Base-by-base conservation (phyloP, 2,113 vertebrate species). In the Psilopsiagon aurifrons region DNA sequence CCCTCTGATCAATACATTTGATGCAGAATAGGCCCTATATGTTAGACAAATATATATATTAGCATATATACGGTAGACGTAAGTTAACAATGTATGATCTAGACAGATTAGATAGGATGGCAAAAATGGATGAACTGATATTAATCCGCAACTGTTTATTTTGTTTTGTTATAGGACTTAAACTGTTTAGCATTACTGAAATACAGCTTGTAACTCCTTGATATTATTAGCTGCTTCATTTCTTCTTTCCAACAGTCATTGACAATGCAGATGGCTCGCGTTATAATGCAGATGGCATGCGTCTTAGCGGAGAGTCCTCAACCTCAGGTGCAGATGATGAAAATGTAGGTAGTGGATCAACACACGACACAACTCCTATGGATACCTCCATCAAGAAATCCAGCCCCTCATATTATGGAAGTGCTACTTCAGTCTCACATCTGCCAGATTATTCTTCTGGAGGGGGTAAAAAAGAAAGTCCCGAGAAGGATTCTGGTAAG, bases 261-360 rank as follows among this genome's bases (percentile, higher is more conserved):
- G 97, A 97, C 52, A 98, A 98, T 20, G 95, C 96, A 0, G 98
- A 98, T 7, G 98, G 98, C 35, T 98, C 98, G n/a, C 96, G 63
- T 3, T 98, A 93, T 13, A 86, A 44, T 18, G 37, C 90, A 24
- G 96, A 77, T 17, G 96, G 97, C 13, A 97, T 90, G 0, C 97
- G 85, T 10, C 97, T 96, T 10, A 41, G 70, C 0, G 94, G 95
- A 10, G 95, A 95, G 27, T 89, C 93, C 93, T 97, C 18, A 18
- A 97, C 92, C 41, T 97, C 88, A 13, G 66, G 90, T 28, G 16
- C 6, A 2, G 94, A 80, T 4, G 98, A 98, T 1, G 96, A 98
- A 4, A 98, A 95, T 6, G 46, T 77, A 22, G 98, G 97, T 2
- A 98, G 97, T 8, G 98, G 98, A 2, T 97, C 81, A 28, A 33